Evolutionary conservation across 2,888 invertebrate species (phyloP).

Genomic region (Chymomyza caudatula): DNA sequence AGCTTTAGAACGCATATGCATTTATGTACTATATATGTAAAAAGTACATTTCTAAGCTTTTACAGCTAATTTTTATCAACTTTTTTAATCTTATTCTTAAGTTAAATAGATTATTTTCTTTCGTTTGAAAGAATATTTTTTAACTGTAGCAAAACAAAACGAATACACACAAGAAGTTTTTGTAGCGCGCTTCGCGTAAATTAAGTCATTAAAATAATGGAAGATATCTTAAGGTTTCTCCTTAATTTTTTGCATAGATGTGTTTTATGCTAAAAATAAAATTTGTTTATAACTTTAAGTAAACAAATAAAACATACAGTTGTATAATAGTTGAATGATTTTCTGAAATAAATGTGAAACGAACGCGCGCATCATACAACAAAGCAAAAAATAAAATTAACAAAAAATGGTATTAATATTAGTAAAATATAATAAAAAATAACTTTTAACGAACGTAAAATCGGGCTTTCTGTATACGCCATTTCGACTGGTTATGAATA

Average conservation of each 20-base stretch:
- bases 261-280: constrained; percentile 17
- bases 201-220: constrained; percentile 39
- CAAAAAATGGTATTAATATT: constrained; percentile 43
- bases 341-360: constrained; percentile 20
- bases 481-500: constrained; percentile 1
- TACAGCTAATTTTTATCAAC: constrained; percentile 34
- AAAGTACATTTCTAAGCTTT: constrained; percentile 35
- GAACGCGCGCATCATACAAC: constrained; percentile 53
- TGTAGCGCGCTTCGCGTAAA: constrained; percentile 57
- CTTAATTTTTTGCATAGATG: constrained; percentile 7
- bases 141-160: constrained; percentile 36
- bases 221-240: constrained; percentile 39
- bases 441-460: constrained; percentile 64
- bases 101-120: constrained; percentile 35
- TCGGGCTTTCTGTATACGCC: constrained; percentile 17
- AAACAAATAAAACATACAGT: constrained; percentile 55
- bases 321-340: constrained; percentile 48
- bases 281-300: constrained; percentile 39
- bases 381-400: constrained; percentile 62
- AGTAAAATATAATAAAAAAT: constrained; percentile 34
- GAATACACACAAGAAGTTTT: constrained; percentile 48
- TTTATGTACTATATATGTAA: constrained; percentile 22
- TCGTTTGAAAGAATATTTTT: background rate
- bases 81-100: constrained; percentile 11
- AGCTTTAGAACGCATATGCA: constrained; percentile 48